Percentiles rank a stretch among this genome's conserved stretches.
phyloP scores from a whole-genome alignment of 2,797 vertebrate genomes.

The Dryobates pubescens region DNA sequence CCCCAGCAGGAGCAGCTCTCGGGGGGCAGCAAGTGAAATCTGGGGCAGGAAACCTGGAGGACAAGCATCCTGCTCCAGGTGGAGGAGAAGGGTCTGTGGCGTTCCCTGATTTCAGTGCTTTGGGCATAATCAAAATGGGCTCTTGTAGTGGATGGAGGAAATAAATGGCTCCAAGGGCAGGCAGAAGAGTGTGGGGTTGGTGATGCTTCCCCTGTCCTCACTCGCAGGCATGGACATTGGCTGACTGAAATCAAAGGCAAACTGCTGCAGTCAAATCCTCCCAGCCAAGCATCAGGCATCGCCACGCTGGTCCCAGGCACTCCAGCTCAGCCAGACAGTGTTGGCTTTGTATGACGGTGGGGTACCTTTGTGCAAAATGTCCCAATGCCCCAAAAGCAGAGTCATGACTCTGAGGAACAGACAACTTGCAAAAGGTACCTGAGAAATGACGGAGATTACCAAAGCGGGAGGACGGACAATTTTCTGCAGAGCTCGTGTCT shows the following conservation, averaged over 20 bases:
- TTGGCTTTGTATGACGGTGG: background rate
- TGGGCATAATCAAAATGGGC: background rate
- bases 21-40: background rate
- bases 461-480: background rate
- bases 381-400: accelerated
- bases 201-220: accelerated
- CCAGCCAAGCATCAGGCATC: accelerated
- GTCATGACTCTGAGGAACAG: accelerated
- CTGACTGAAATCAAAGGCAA: background rate
- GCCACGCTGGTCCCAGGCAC: accelerated
- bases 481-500: background rate
- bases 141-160: background rate
- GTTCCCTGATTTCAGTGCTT: background rate
- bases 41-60: background rate
- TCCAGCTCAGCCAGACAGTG: background rate
- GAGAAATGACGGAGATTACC: background rate
- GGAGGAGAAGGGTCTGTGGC: background rate
- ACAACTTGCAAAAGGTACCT: background rate
- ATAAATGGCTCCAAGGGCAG: accelerated
- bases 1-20: background rate
- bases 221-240: background rate
- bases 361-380: background rate
- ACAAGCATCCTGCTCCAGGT: background rate
- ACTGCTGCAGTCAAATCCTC: background rate
- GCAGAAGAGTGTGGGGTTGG: accelerated